A percentile compares a stretch with the other conserved stretches of the same genome.
Conservation (phyloP, 2,113 vertebrate genomes). For the Dendropsophus ebraccatus region DNA sequence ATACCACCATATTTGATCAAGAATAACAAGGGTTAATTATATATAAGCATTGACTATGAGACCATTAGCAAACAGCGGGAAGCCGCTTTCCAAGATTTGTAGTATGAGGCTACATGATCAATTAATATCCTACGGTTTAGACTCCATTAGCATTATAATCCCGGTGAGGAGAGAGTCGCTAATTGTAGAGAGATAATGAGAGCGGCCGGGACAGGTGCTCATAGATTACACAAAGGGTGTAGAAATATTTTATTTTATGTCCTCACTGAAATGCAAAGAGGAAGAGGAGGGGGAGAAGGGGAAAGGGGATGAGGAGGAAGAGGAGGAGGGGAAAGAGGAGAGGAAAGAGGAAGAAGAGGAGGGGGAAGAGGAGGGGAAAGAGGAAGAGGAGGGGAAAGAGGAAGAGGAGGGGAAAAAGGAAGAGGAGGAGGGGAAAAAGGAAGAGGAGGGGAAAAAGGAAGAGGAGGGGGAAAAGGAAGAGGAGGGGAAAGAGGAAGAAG, state of each 20-base stretch:
- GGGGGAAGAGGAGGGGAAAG: no score
- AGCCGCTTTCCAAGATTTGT: neutral
- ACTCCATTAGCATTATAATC: slow-evolving; percentile 12
- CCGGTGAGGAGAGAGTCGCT: neutral
- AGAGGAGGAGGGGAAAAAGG: no score
- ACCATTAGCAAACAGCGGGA: slow-evolving; percentile 5
- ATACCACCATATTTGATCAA: neutral
- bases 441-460: no score
- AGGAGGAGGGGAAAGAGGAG: no score
- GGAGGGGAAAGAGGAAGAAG: no score
- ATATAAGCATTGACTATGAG: slow-evolving; percentile 5
- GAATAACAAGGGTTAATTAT: neutral
- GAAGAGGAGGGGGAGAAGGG: no score
- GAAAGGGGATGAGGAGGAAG: no score
- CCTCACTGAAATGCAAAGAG: neutral
- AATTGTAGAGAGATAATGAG: neutral
- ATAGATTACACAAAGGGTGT: no score
- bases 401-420: no score
- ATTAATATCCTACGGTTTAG: slow-evolving; percentile 27
- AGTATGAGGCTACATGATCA: neutral
- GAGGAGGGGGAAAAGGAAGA: no score
- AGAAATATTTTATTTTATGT: neutral
- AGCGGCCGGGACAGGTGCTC: neutral
- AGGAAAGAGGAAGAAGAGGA: no score
- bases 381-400: no score